phyloP scores from a whole-genome alignment of 1,140 invertebrate genomes.

The Magallana angulata region DNA sequence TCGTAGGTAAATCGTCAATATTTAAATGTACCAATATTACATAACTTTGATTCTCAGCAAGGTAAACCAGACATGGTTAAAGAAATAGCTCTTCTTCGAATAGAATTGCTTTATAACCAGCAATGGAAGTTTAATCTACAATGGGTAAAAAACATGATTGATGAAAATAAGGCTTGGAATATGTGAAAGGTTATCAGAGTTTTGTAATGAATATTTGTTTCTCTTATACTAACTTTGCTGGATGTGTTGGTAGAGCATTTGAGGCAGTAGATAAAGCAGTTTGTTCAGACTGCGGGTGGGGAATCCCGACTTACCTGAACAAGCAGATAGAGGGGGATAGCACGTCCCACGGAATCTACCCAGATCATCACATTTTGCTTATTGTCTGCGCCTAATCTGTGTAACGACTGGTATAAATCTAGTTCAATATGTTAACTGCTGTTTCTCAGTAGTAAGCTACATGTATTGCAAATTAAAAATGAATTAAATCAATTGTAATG shows the following conservation, averaged over 20 bases:
- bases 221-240: background rate
- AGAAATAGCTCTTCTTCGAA: background rate
- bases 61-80: background rate
- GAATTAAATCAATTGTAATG: too few relatives aligned
- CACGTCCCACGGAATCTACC: background rate
- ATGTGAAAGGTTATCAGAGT: background rate
- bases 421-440: too few relatives aligned
- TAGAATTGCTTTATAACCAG: background rate
- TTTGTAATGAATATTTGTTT: background rate
- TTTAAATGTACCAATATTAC: background rate
- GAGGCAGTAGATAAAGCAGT: conserved; percentile 2
- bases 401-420: too few relatives aligned
- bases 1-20: too few relatives aligned
- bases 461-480: too few relatives aligned
- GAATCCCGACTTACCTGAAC: background rate
- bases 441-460: too few relatives aligned
- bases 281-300: background rate
- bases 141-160: conserved; percentile 1
- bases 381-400: too few relatives aligned
- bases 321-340: background rate
- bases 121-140: background rate
- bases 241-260: background rate
- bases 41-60: background rate
- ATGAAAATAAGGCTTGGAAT: background rate
- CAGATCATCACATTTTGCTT: too few relatives aligned